These are phyloP conservation scores for Squalus acanthias DNA, from an alignment of 2,797 vertebrate species.

Conservation along the genomic window DNA sequence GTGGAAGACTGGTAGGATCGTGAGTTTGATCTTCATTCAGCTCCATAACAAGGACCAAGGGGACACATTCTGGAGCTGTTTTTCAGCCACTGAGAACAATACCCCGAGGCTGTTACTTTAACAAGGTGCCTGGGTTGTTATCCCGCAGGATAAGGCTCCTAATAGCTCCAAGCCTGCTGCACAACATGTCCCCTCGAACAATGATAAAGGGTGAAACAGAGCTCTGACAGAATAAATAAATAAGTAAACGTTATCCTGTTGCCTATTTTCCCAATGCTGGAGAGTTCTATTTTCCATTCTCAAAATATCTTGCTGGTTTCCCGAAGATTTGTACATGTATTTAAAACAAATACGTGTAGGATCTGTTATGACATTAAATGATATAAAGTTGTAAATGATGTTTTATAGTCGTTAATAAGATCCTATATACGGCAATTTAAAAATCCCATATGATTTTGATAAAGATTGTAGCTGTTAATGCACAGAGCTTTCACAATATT, in stretches of 20 bases:
- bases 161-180: not conserved
- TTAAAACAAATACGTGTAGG: not conserved
- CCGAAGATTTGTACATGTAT: not conserved
- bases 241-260: not conserved
- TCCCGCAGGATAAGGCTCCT: not conserved
- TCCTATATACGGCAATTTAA: not conserved
- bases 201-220: not conserved
- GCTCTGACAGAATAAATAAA: not conserved
- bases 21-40: not conserved
- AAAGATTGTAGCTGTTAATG: not conserved
- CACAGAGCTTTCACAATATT: not conserved
- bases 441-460: not conserved
- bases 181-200: not conserved
- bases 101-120: not conserved
- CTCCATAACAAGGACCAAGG: not conserved
- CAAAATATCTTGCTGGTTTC: not conserved
- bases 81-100: not conserved
- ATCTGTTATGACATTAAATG: not conserved
- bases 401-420: not conserved
- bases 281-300: not conserved
- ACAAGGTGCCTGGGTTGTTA: not conserved
- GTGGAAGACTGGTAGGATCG: not conserved
- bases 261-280: not conserved
- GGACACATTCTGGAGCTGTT: not conserved
- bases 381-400: not conserved